These are phyloP conservation scores for Rissa tridactyla DNA, from an alignment of 2,113 vertebrate species.

Conservation along the genomic window DNA sequence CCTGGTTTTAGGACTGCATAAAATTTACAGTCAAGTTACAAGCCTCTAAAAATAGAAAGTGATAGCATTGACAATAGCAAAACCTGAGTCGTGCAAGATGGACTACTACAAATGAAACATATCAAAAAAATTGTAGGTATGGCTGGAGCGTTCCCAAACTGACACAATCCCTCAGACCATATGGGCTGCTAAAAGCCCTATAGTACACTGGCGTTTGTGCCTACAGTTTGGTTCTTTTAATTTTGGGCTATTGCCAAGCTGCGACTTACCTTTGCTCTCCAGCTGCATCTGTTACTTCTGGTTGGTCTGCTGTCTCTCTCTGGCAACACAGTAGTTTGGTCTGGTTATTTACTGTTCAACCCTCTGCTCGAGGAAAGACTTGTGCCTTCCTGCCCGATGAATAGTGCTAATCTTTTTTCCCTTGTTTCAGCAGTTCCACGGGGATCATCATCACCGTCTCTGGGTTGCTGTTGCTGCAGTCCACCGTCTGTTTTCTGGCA, in stretches of 20 bases:
- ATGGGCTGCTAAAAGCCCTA: background rate
- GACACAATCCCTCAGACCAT: background rate
- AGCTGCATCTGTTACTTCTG: background rate
- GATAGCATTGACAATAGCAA: background rate
- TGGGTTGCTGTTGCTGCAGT: background rate
- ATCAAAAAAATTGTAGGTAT: background rate
- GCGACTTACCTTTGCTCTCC: background rate
- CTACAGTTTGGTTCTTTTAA: background rate
- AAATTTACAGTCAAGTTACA: background rate
- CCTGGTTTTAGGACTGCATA: background rate
- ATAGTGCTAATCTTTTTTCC: background rate
- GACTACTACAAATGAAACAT: background rate
- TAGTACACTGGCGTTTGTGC: fast-evolving
- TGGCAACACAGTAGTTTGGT: background rate
- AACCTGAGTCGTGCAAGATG: background rate
- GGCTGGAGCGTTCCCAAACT: background rate
- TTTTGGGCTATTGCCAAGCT: background rate
- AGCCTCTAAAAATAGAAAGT: background rate
- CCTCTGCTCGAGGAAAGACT: background rate
- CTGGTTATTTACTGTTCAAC: background rate
- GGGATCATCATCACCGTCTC: background rate
- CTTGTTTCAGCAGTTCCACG: background rate
- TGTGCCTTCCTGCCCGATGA: background rate
- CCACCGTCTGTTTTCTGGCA: background rate
- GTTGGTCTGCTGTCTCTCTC: background rate